Evolutionary conservation across 2,113 vertebrate genomes (phyloP).

Genomic region (Jaculus jaculus): DNA sequence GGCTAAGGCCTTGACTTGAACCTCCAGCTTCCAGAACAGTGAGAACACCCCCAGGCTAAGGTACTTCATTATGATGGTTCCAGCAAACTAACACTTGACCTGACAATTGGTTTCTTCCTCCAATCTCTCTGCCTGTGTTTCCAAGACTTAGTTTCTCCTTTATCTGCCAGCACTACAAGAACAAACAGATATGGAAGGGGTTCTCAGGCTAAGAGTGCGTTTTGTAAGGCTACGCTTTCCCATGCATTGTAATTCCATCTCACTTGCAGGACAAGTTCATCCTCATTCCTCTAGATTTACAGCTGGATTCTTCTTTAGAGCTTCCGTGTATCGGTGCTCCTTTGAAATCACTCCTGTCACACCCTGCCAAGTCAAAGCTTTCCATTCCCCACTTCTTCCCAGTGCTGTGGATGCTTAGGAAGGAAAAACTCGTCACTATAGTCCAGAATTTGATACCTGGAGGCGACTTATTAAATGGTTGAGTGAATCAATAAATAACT

Average conservation of each 20-base stretch:
- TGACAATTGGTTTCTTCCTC: not conserved
- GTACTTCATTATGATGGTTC: not conserved
- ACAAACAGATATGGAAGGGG: not conserved
- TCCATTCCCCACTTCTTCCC: not conserved
- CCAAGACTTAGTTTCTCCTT: slow-evolving; percentile 12
- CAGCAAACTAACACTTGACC: not conserved
- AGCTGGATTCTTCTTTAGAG: not conserved
- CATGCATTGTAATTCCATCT: not conserved
- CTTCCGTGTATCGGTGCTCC: not conserved
- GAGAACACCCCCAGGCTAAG: not conserved
- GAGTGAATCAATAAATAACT: not conserved
- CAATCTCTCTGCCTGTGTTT: not conserved
- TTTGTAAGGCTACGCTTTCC: not conserved
- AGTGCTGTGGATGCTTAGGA: not conserved
- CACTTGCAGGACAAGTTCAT: not conserved
- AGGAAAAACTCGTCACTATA: not conserved
- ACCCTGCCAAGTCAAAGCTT: fast-evolving
- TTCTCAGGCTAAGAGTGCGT: not conserved
- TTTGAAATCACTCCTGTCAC: not conserved
- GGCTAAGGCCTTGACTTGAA: not conserved
- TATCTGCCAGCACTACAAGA: not conserved
- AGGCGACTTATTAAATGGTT: not conserved
- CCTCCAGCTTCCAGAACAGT: too few relatives aligned
- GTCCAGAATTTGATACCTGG: not conserved
- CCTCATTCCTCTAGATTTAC: not conserved